Percentiles rank a stretch among this genome's conserved stretches.
phyloP scores from a whole-genome alignment of 2,888 invertebrate genomes.

The Trichopria drosophilae region DNA sequence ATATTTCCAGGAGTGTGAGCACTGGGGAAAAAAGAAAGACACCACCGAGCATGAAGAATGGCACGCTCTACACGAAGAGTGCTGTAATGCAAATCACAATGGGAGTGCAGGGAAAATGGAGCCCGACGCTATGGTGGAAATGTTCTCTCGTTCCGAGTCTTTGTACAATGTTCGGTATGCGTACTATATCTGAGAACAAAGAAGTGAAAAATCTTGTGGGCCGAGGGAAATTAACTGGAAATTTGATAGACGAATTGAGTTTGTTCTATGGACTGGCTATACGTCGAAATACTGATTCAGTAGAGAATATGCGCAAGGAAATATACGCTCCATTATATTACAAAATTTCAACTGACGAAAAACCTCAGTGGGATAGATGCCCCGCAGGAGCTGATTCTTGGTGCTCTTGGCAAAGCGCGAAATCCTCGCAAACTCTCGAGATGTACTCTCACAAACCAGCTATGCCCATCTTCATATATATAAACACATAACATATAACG shows the following conservation, averaged over 20 bases:
- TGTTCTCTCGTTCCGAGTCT: conserved; percentile 8
- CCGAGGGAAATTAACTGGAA: conserved; percentile 27
- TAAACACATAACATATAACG: conserved; percentile 19
- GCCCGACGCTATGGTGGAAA: conserved; percentile 6
- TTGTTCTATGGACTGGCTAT: conserved; percentile 30
- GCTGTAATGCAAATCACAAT: conserved; percentile 13
- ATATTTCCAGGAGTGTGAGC: conserved; percentile 19
- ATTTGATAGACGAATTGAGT: conserved; percentile 26
- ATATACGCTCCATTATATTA: conserved; percentile 33
- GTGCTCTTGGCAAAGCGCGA: conserved; percentile 34
- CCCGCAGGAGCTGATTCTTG: conserved; percentile 32
- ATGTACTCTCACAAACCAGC: conserved; percentile 24
- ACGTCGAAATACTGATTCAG: conserved; percentile 27
- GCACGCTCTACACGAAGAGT: conserved; percentile 7
- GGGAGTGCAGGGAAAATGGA: conserved; percentile 18
- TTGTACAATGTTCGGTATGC: conserved; percentile 10
- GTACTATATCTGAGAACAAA: conserved; percentile 25
- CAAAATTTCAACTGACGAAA: conserved; percentile 30
- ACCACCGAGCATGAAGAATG: conserved; percentile 12
- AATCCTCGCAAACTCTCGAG: conserved; percentile 9
- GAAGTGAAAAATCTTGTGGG: conserved; percentile 17
- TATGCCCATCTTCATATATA: conserved; percentile 18
- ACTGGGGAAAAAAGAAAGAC: conserved; percentile 5
- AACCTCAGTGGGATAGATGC: conserved; percentile 33
- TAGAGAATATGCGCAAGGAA: conserved; percentile 32